Evolutionary conservation across 2,113 vertebrate species (phyloP), one percentile per base, ranked within the genome.

Genomic region (Mirounga angustirostris): DNA sequence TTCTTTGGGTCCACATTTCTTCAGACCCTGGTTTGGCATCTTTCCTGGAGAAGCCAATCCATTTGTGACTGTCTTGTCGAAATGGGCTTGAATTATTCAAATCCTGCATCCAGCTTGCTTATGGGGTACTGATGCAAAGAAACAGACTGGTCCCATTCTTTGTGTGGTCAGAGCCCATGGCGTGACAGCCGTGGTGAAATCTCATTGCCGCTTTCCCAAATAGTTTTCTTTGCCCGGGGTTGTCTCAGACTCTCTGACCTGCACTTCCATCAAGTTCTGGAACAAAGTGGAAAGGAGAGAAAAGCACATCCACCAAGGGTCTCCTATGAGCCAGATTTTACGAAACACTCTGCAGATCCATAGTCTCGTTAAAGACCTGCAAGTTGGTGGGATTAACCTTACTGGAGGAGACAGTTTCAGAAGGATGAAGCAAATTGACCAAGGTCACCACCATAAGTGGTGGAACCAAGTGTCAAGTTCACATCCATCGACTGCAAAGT

Each of bases 1-100:
- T 65, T 96, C 73, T 82, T 33, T 33, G 67, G 71, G 36, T 19
- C 52, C 58, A 50, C 13, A 7, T 79, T 73, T 79, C 43, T 58
- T 43, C 94, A 59, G 84, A 85, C 30, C 40, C 26, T 21, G 33
- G 40, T 43, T 46, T 95, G 84, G 84, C 88, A 80, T 74, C 93
- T 94, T 87, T 91, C 84, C 76, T 92, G 18, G 50, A 82, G 63
- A 90, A 91, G 43, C 40, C 88, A 85, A 33, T 94, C 54, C 76
- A 82, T 95, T 79, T 93, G 52, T 92, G 81, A 89, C 56, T 82
- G 56, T 81, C 92, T 82, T 40, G 3, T 52, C 56, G 84, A 93
- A 91, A 96, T 58, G n/a, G 11, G 43, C 52, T 63, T 92, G 81
- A 82, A 91, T 94, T 94, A 97, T 96, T 97, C 71, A 92, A 22